These are phyloP conservation scores for Osmerus mordax DNA, from an alignment of 2,113 vertebrate genomes.

Conservation along the genomic window DNA sequence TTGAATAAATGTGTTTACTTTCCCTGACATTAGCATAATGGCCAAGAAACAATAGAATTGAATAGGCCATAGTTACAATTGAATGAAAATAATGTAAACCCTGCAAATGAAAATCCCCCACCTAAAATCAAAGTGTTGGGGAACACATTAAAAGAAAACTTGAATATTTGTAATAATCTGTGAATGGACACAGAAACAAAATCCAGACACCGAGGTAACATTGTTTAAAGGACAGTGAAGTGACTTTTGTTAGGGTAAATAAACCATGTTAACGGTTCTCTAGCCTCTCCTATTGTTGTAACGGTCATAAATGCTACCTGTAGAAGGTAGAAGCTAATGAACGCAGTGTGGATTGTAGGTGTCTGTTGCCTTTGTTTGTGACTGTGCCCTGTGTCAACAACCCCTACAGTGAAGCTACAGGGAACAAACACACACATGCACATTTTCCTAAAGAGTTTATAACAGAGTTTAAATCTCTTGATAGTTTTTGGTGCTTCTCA, in stretches of 20 bases:
- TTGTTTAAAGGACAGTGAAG: not conserved
- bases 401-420: slow-evolving; percentile 10
- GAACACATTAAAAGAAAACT: too few relatives aligned
- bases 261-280: not conserved
- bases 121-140: too few relatives aligned
- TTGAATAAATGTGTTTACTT: too few relatives aligned
- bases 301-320: not conserved
- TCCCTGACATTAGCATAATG: too few relatives aligned
- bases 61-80: too few relatives aligned
- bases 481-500: not conserved
- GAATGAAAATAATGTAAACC: too few relatives aligned
- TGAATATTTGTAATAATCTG: too few relatives aligned
- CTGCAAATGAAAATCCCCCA: too few relatives aligned
- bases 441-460: not conserved
- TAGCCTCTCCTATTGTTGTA: not conserved
- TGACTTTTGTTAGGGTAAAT: not conserved
- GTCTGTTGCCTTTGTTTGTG: slow-evolving; percentile 3
- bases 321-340: not conserved
- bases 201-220: too few relatives aligned
- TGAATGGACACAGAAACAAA: too few relatives aligned
- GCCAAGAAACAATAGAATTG: too few relatives aligned
- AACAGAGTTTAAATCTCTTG: not conserved
- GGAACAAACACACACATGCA: not conserved
- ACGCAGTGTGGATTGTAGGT: not conserved
- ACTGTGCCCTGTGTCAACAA: slow-evolving; percentile 12